Evolutionary conservation across 1,140 invertebrate species (phyloP).

Genomic region (Drosophila yakuba): DNA sequence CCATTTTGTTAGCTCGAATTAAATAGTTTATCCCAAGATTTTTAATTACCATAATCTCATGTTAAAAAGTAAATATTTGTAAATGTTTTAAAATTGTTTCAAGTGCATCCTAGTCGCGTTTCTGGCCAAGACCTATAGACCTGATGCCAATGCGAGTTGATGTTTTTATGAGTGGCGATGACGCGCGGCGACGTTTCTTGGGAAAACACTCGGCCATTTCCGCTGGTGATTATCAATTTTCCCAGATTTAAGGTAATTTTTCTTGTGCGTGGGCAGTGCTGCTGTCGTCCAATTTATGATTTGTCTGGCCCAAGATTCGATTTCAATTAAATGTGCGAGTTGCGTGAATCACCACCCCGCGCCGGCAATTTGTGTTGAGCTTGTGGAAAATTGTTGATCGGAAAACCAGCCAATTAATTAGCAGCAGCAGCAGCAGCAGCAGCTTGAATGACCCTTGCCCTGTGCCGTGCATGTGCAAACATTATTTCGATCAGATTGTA

Average conservation of each 20-base stretch:
- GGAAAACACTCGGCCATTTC: slow-evolving; percentile 72
- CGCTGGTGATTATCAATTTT: slow-evolving; percentile 67
- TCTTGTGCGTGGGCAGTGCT: slow-evolving; percentile 43
- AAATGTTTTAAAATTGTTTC: not conserved
- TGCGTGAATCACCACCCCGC: slow-evolving; percentile 31
- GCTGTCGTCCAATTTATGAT: slow-evolving; percentile 41
- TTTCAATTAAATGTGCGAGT: slow-evolving; percentile 45
- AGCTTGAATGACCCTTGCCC: slow-evolving; percentile 35
- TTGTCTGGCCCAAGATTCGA: slow-evolving; percentile 45
- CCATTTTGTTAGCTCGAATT: too few relatives aligned
- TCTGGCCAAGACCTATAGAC: slow-evolving; percentile 32
- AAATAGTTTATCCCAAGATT: too few relatives aligned
- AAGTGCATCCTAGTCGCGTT: not conserved
- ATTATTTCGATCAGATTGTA: slow-evolving; percentile 31
- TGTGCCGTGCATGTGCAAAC: slow-evolving; percentile 5
- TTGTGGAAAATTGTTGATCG: slow-evolving; percentile 6
- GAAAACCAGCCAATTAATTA: slow-evolving; percentile 56
- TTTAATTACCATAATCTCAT: not conserved
- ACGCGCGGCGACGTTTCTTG: slow-evolving; percentile 55
- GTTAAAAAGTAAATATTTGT: not conserved
- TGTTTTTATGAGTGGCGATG: slow-evolving; percentile 48
- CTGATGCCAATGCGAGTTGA: slow-evolving; percentile 44
- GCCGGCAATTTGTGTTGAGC: not conserved
- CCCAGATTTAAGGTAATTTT: slow-evolving; percentile 69
- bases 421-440: slow-evolving; percentile 28